Evolutionary conservation across 2,113 vertebrate genomes (phyloP), one percentile per base, ranked within the genome.

Genomic region (Clarias magur): DNA sequence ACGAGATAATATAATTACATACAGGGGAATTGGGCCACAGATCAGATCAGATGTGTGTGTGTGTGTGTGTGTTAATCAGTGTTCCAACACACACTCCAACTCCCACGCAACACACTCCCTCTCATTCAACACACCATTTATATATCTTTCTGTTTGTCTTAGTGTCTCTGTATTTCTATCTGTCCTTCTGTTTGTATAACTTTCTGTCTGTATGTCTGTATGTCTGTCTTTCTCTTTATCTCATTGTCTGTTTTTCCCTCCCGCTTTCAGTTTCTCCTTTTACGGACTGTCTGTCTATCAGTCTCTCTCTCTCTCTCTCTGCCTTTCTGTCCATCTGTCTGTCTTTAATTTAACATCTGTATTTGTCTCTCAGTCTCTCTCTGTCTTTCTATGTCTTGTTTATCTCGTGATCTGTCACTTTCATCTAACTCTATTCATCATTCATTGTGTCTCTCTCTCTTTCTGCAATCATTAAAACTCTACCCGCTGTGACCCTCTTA

Each of bases 391-490:
- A 27, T 42, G 84, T 15, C 48, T 80, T 60, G 30, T 80, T 80
- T 48, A 34, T 83, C 27, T 82, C 73, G 42, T 48, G 42, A 6
- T 72, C 54, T n/a, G 1, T 56, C 84, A 48, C 42, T 48, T 48
- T 48, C 6, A 48, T 48, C 42, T 48, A 48, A 48, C 42, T 48
- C 42, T 48, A 48, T 48, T 48, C 42, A 48, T 48, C 42, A 48
- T 48, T 48, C 6, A 48, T 48, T 90, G 88, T 57, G 88, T 85
- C 75, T 68, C 19, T 85, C 75, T n/a, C n/a, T n/a, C n/a, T n/a
- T n/a, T n/a, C n/a, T n/a, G n/a, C n/a, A n/a, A 75, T 75, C 72
- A 6, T 25, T 12, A n/a, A 54, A 54, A 12, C 13, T 78, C 21
- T 75, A 42, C 70, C 15, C 42, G 38, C 73, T 25, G 42, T 53